These are phyloP conservation scores for Schizopygopsis malacanthus DNA, from an alignment of 2,797 vertebrate species.

Conservation along the genomic window DNA sequence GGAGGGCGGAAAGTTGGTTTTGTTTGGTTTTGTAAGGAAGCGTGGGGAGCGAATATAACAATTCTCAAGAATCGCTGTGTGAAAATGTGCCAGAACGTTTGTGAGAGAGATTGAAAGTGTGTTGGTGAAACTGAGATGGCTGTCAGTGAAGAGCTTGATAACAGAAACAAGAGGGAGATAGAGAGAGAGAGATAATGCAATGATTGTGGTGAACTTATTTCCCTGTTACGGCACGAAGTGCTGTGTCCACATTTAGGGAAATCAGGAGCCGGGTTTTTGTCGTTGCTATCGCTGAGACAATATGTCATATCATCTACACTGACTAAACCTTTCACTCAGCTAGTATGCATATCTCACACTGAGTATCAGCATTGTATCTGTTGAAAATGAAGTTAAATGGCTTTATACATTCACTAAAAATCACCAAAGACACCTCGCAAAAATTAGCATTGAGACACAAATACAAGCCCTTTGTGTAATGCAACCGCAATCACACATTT, in stretches of 20 bases:
- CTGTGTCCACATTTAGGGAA: slow-evolving; percentile 65
- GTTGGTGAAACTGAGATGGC: not conserved
- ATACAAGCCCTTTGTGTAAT: not conserved
- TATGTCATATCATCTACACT: slow-evolving; percentile 8
- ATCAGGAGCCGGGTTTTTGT: slow-evolving; percentile 54
- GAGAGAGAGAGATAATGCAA: slow-evolving; percentile 5
- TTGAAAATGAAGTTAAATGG: not conserved
- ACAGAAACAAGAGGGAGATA: not conserved
- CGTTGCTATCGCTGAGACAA: slow-evolving; percentile 5
- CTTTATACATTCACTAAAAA: not conserved
- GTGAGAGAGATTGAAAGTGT: not conserved
- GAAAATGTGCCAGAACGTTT: not conserved
- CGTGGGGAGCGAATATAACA: slow-evolving; percentile 13
- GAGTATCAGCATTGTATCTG: not conserved
- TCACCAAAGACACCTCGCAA: not conserved
- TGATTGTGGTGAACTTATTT: slow-evolving; percentile 57
- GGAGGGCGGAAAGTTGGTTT: slow-evolving; percentile 10
- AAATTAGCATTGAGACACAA: not conserved
- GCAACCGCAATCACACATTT: not conserved
- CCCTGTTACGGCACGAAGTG: slow-evolving; percentile 49
- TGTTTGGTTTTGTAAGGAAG: not conserved
- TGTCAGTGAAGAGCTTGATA: slow-evolving; percentile 22
- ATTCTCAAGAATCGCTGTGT: slow-evolving; percentile 12
- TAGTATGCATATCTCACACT: slow-evolving; percentile 6
- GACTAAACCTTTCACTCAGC: not conserved